phyloP scores from a whole-genome alignment of 2,113 vertebrate species.

The Lepus europaeus region DNA sequence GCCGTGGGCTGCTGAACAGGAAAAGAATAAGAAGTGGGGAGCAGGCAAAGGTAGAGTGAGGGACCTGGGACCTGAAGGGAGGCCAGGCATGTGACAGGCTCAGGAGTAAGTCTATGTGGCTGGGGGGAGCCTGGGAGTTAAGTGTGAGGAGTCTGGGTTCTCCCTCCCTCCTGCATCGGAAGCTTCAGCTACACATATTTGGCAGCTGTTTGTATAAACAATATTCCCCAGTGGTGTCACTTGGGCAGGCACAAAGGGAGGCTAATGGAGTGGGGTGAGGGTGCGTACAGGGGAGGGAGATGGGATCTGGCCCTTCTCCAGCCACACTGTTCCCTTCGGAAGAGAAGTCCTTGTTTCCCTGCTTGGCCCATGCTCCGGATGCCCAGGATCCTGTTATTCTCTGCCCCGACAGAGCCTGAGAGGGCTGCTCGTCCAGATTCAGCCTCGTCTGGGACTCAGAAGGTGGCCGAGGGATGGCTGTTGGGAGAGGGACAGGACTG shows the following conservation, averaged over 20 bases:
- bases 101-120: background rate
- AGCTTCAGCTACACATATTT: constrained; percentile 45
- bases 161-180: constrained; percentile 54
- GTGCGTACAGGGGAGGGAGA: background rate
- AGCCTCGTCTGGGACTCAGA: background rate
- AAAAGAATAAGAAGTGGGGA: background rate
- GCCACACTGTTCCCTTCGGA: background rate
- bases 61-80: background rate
- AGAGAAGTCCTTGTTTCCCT: background rate
- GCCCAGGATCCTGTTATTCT: background rate
- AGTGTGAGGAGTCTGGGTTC: background rate
- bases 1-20: background rate
- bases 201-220: constrained; percentile 63
- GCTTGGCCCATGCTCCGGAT: background rate
- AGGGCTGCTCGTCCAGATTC: background rate
- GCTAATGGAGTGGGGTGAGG: background rate
- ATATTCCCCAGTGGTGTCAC: constrained; percentile 26
- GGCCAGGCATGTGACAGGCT: background rate
- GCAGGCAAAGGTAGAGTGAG: background rate
- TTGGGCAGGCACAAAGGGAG: constrained; percentile 37
- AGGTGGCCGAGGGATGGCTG: background rate
- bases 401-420: background rate
- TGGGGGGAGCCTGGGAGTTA: background rate
- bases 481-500: background rate
- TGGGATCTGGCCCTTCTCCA: background rate